Base-by-base conservation (phyloP, 2,888 invertebrate genomes). In the Galerucella nymphaeae region DNA sequence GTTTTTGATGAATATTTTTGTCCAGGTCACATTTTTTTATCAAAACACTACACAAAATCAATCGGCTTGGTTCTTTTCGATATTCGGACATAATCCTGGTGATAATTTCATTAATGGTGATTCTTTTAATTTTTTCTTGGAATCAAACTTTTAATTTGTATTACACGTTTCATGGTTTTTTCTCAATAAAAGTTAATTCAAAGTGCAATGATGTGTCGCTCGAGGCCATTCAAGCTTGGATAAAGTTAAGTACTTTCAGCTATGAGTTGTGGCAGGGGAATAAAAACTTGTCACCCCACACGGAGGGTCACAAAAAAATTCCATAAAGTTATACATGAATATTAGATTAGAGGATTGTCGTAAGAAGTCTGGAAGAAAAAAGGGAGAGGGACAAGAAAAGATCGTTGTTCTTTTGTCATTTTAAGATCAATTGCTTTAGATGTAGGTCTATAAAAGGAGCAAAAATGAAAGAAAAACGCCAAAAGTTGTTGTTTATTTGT, bases 261-360 rank as follows among this genome's bases (percentile, higher is more conserved):
- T 79, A 79, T 80, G 80, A 80, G 75, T 77, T 77, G 79, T 77
- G 79, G 80, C 78, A 76, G 73, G 74, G 76, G 74, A 74, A 79
- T 78, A 79, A 81, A 79, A 81, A 81, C 77, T 76, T 80, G 81
- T 81, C 81, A 77, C 79, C 79, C 81, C 76, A 65, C 38, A 71
- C 58, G 64, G 73, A 78, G 80, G 80, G 79, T 80, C 78, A 79
- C 76, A 76, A 79, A 76, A 30, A 75, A 78, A 78, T 76, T 80
- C 80, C 79, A 79, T 79, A 79, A 81, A 81, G 79, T 81, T 78
- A 76, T 80, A 82, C 82, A 82, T 82, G 82, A 82, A 82, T 82
- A 82, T 82, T 82, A 82, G 82, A 82, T 82, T 81, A 82, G 77
- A 77, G 79, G 75, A 74, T 73, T 73, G 76, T 75, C 77, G 76